These are phyloP conservation scores for Centroberyx gerrardi DNA, from an alignment of 2,797 vertebrate species.

Conservation along the genomic window DNA sequence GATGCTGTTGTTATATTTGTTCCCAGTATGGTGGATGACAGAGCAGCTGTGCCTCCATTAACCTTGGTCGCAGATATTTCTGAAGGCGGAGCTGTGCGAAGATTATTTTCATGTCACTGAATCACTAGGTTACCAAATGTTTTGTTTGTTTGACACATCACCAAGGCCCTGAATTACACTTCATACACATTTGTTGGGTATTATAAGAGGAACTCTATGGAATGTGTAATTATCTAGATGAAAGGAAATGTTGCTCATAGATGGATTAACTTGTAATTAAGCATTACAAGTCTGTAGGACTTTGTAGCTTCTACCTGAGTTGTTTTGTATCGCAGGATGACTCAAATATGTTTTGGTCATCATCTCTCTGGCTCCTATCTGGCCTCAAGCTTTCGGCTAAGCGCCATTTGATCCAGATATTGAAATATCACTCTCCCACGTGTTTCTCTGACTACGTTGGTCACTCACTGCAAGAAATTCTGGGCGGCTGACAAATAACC, in stretches of 20 bases:
- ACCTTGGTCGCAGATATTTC: conserved; percentile 57
- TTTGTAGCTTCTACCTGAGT: not conserved
- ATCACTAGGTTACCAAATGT: not conserved
- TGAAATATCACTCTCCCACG: not conserved
- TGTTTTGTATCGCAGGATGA: not conserved
- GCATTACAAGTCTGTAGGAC: not conserved
- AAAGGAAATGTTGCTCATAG: too few relatives aligned
- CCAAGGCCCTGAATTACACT: not conserved
- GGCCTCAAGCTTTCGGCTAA: not conserved
- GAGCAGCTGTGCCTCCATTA: conserved; percentile 57
- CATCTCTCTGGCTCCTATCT: not conserved
- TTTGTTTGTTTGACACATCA: conserved; percentile 23
- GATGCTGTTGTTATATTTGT: conserved; percentile 38
- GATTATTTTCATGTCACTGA: conserved; percentile 50
- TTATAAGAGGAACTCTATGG: not conserved
- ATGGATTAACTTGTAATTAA: not conserved
- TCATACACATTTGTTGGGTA: not conserved
- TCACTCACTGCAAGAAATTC: too few relatives aligned
- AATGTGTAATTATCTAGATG: too few relatives aligned
- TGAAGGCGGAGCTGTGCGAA: conserved; percentile 46
- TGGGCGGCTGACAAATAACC: not conserved
- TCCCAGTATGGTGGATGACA: conserved; percentile 34
- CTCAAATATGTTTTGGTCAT: not conserved
- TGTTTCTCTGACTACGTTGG: not conserved
- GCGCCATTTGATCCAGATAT: not conserved